Percentiles rank a stretch among this genome's conserved stretches.
Conservation (phyloP, 1,140 invertebrate species). For the Macrostomum lignano region DNA sequence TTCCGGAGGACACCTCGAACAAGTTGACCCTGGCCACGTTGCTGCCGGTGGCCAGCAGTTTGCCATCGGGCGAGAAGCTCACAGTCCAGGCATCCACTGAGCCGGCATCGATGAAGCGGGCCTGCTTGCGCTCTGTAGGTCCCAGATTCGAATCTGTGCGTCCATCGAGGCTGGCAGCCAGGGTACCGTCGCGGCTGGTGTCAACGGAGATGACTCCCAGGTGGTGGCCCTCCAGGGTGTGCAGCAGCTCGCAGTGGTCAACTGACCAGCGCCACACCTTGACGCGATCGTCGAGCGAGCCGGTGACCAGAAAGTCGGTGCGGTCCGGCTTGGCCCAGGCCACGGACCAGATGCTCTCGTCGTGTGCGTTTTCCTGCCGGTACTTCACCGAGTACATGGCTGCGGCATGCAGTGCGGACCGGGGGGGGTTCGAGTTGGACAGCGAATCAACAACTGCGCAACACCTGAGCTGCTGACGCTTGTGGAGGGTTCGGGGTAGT, state of each 20-base stretch:
- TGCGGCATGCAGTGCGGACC: too few relatives aligned
- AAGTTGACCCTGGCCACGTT: conserved; percentile 60
- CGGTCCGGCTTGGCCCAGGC: conserved; percentile 44
- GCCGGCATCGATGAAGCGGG: conserved; percentile 57
- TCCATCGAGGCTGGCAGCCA: conserved; percentile 66
- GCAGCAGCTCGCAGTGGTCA: conserved; percentile 43
- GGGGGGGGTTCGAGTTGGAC: too few relatives aligned
- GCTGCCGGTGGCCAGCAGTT: conserved; percentile 64
- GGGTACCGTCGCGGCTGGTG: conserved; percentile 58
- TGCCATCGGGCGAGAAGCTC: conserved; percentile 69
- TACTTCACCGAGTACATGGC: too few relatives aligned
- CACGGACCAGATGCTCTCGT: conserved; percentile 69
- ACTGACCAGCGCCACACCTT: conserved; percentile 40
- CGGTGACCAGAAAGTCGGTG: conserved; percentile 57
- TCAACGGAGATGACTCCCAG: conserved; percentile 74
- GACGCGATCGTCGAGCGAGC: conserved; percentile 66
- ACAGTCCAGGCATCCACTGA: conserved; percentile 70
- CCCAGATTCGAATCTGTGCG: conserved; percentile 54
- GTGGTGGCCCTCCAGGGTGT: conserved; percentile 60
- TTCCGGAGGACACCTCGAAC: conserved; percentile 58
- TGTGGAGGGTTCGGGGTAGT: too few relatives aligned
- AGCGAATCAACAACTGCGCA: too few relatives aligned
- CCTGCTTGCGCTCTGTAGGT: conserved; percentile 50
- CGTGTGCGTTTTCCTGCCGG: too few relatives aligned
- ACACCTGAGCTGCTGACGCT: too few relatives aligned